These are phyloP conservation scores for Drosophila grimshawi DNA, from an alignment of 1,140 invertebrate species.

Conservation along the genomic window DNA sequence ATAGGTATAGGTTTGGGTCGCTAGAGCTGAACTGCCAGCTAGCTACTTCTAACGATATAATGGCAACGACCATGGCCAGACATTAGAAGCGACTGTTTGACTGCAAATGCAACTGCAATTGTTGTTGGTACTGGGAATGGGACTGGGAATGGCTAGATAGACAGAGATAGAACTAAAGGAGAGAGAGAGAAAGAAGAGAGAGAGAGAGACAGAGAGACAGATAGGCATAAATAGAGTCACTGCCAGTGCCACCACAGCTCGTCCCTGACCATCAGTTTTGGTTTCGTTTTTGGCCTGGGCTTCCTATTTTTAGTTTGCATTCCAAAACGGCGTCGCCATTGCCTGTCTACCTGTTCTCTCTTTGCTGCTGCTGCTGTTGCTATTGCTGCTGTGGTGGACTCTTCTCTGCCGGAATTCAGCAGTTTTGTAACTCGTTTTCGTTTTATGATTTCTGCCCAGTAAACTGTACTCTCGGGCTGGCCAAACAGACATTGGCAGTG, in stretches of 20 bases:
- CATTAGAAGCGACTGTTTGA: constrained; percentile 62
- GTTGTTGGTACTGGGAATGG: constrained; percentile 46
- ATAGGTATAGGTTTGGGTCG: constrained; percentile 19
- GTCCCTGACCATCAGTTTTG: constrained; percentile 1
- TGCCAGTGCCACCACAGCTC: background rate
- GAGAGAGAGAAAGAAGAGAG: background rate
- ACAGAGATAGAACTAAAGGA: background rate
- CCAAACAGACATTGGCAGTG: constrained; percentile 1
- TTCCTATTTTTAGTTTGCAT: constrained; percentile 62
- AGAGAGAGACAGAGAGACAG: constrained; percentile 18
- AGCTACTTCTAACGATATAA: constrained; percentile 79
- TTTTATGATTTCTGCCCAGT: constrained; percentile 74
- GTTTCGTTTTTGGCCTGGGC: constrained; percentile 42
- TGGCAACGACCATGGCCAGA: constrained; percentile 75
- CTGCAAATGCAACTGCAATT: constrained; percentile 36
- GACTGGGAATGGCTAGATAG: background rate
- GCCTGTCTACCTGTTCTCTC: constrained; percentile 36
- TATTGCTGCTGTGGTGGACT: constrained; percentile 10
- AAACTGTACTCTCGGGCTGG: constrained; percentile 40
- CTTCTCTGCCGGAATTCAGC: constrained; percentile 64
- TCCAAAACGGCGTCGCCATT: constrained; percentile 49
- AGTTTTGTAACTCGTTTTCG: constrained; percentile 80
- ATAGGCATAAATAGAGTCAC: constrained; percentile 72
- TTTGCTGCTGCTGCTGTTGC: background rate
- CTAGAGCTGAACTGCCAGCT: constrained; percentile 1